Evolutionary conservation across 2,888 invertebrate species (phyloP).

Genomic region (Myopa testacea): DNA sequence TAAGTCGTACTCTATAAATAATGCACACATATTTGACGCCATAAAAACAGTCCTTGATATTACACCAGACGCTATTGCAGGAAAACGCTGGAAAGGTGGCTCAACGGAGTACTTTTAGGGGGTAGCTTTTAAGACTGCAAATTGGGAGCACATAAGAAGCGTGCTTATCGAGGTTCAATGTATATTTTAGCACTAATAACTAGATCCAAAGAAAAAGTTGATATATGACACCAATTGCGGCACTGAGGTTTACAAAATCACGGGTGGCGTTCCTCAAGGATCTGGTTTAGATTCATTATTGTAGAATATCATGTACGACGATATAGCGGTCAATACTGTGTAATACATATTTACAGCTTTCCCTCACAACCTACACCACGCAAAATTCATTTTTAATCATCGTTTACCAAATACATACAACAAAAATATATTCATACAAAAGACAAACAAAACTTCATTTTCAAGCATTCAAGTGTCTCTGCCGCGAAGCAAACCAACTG

Average conservation of each 20-base stretch:
- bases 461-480: too few species aligned
- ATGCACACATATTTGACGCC: neutral
- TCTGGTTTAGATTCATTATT: neutral
- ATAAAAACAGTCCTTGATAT: neutral
- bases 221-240: neutral
- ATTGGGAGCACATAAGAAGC: conserved; percentile 8
- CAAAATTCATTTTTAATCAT: too few species aligned
- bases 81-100: neutral
- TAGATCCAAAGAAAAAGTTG: neutral
- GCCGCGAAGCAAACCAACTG: too few species aligned
- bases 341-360: too few species aligned
- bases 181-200: too few species aligned
- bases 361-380: too few species aligned
- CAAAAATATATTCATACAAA: too few species aligned
- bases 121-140: neutral
- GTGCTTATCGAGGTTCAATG: too few species aligned
- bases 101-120: neutral
- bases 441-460: too few species aligned
- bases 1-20: too few species aligned
- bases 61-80: neutral
- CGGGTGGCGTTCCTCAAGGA: neutral
- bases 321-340: too few species aligned
- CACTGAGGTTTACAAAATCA: neutral
- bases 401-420: too few species aligned
- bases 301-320: neutral